Conservation (phyloP, 2,797 vertebrate genomes). For the Sandelia bainsii region DNA sequence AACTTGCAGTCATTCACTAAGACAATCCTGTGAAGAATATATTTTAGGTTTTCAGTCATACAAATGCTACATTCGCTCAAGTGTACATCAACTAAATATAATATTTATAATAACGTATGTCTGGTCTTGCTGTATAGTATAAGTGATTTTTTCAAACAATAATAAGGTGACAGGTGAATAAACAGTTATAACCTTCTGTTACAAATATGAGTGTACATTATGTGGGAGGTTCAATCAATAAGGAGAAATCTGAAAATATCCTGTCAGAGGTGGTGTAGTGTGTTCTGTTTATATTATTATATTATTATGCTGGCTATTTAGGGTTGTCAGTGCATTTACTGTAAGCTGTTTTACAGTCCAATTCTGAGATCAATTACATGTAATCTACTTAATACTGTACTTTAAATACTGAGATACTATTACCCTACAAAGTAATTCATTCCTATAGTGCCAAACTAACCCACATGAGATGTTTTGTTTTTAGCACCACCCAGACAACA, state of each 20-base stretch:
- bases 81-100: neutral
- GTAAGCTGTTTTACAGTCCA: neutral
- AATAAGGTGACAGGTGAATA: constrained; percentile 6
- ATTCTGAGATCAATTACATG: neutral
- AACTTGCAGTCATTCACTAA: neutral
- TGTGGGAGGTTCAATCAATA: constrained; percentile 44
- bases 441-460: too few relatives aligned
- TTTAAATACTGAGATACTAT: neutral
- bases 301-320: neutral
- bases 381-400: neutral
- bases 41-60: too few relatives aligned
- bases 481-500: constrained; percentile 18
- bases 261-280: constrained; percentile 14
- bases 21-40: too few relatives aligned
- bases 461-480: neutral
- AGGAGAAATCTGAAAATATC: constrained; percentile 25
- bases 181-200: constrained; percentile 13
- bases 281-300: constrained; percentile 7
- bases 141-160: neutral
- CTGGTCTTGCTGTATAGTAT: neutral
- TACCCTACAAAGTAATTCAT: neutral
- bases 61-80: too few relatives aligned
- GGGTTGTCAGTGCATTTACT: neutral
- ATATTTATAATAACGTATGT: too few relatives aligned
- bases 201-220: constrained; percentile 11